Evolutionary conservation across 2,113 vertebrate species (phyloP).

Genomic region (Ivindomyrus marchei): DNA sequence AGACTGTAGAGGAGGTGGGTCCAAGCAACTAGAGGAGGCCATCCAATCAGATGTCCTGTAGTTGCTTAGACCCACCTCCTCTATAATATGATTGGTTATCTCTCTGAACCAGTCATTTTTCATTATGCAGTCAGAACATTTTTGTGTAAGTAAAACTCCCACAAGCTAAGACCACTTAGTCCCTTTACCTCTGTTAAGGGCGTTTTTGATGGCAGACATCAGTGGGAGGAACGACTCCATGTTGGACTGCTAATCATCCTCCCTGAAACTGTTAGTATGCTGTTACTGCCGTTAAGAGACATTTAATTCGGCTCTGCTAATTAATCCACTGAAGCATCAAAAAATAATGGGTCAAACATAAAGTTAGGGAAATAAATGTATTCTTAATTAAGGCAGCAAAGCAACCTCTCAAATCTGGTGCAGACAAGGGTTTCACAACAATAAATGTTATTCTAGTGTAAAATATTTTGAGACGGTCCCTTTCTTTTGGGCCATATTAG

Average conservation of each 20-base stretch:
- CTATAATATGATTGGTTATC: too few relatives aligned
- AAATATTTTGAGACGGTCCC: neutral
- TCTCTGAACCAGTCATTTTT: too few relatives aligned
- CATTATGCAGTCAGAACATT: too few relatives aligned
- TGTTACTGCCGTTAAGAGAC: neutral
- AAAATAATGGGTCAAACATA: neutral
- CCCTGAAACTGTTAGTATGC: neutral
- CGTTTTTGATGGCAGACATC: neutral
- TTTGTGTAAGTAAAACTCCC: too few relatives aligned
- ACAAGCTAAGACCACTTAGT: constrained; percentile 43
- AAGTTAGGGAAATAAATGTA: neutral
- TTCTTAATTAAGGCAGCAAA: neutral
- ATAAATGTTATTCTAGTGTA: neutral
- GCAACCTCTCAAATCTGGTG: neutral
- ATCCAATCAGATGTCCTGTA: too few relatives aligned
- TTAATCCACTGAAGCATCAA: neutral
- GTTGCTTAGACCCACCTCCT: too few relatives aligned
- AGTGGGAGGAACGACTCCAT: neutral
- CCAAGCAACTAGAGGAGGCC: too few relatives aligned
- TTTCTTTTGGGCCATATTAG: neutral
- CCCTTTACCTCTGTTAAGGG: neutral
- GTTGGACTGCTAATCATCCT: neutral
- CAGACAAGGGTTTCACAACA: neutral
- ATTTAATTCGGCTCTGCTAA: neutral
- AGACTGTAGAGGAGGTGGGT: too few relatives aligned